phyloP scores from a whole-genome alignment of 2,797 vertebrate species.

The Dicrostonyx torquatus region DNA sequence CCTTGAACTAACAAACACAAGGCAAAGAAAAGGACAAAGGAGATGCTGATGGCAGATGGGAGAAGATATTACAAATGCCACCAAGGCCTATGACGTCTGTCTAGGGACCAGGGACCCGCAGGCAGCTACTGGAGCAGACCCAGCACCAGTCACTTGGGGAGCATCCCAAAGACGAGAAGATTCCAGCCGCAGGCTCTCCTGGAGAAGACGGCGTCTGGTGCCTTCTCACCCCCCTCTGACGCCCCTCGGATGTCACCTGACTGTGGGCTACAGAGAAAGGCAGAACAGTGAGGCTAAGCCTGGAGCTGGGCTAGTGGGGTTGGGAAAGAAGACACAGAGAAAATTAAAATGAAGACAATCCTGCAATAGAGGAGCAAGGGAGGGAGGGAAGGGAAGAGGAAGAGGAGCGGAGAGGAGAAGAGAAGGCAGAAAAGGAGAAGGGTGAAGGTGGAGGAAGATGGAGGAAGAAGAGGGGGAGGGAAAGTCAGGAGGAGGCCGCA shows the following conservation, averaged over 20 bases:
- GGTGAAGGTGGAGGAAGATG: no score
- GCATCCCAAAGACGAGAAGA: not conserved
- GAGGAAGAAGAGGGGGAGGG: not conserved
- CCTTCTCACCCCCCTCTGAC: fast-evolving
- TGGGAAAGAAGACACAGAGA: not conserved
- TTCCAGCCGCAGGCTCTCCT: not conserved
- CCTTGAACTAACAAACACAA: not conserved
- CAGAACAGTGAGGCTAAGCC: not conserved
- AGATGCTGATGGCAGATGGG: not conserved
- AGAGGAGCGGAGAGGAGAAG: fast-evolving
- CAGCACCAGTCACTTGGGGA: fast-evolving
- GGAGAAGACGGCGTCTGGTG: not conserved
- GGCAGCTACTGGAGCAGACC: not conserved
- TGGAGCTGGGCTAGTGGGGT: not conserved
- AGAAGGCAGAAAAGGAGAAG: not conserved
- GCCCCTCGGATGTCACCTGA: fast-evolving
- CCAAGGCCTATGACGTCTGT: not conserved
- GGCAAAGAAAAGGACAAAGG: not conserved
- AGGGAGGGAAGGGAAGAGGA: fast-evolving
- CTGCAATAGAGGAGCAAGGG: fast-evolving
- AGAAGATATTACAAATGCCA: not conserved
- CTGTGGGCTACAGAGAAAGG: not conserved
- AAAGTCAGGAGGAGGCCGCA: not conserved
- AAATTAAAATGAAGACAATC: no score
- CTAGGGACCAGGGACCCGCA: not conserved